These are phyloP conservation scores for Myotis findleyi DNA, from an alignment of 2,797 vertebrate species.

Conservation along the genomic window DNA sequence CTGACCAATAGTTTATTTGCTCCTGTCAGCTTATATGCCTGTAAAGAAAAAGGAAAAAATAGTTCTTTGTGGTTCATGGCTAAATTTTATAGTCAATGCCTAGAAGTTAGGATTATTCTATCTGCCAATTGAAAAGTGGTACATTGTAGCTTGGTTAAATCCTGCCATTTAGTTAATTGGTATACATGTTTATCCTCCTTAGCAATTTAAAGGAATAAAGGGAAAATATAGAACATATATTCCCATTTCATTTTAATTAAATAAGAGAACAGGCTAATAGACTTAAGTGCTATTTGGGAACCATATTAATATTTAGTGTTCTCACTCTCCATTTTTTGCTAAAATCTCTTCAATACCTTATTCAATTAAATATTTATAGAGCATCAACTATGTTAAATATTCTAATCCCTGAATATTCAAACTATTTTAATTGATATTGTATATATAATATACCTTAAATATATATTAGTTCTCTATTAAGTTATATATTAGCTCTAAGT, in stretches of 20 bases:
- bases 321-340: not conserved
- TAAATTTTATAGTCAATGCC: not conserved
- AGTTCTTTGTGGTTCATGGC: not conserved
- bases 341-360: not conserved
- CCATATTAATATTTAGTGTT: constrained; percentile 1
- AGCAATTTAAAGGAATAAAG: not conserved
- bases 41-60: not conserved
- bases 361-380: not conserved
- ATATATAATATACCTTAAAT: not conserved
- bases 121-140: not conserved
- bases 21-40: not conserved
- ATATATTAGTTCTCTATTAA: not conserved
- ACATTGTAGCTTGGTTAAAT: not conserved
- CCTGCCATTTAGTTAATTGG: not conserved
- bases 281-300: not conserved
- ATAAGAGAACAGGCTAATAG: not conserved
- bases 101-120: not conserved
- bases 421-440: constrained; percentile 14
- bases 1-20: not conserved
- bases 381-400: not conserved
- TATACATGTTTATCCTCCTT: not conserved
- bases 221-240: not conserved
- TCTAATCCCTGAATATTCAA: not conserved
- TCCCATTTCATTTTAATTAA: constrained; percentile 5
- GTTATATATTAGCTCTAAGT: not conserved